Conservation (phyloP, 23 tunicate species). For the Clavelina lepadiformis region DNA sequence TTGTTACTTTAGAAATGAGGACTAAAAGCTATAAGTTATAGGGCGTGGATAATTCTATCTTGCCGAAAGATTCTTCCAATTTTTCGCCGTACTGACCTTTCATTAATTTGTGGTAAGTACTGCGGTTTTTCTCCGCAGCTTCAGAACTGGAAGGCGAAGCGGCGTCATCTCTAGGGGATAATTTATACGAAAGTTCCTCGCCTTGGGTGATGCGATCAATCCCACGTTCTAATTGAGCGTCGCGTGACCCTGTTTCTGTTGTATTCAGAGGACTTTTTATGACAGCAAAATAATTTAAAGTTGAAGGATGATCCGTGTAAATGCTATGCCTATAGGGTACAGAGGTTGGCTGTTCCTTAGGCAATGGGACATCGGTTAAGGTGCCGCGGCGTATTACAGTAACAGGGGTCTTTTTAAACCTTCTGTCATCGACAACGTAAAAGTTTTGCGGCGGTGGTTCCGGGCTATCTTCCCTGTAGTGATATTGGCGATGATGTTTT, state of each 20-base stretch:
- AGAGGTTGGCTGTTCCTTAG: neutral
- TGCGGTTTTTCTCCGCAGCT: slow-evolving; percentile 44
- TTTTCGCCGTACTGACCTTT: slow-evolving; percentile 15
- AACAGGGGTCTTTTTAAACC: neutral
- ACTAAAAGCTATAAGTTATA: no score
- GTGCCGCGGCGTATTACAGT: neutral
- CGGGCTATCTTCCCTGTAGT: slow-evolving; percentile 59
- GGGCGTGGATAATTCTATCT: no score
- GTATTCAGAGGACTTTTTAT: no score
- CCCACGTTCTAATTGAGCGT: no score
- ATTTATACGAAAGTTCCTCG: no score
- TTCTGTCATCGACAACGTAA: slow-evolving; percentile 33
- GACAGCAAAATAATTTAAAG: no score
- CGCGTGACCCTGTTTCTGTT: no score
- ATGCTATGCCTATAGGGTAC: slow-evolving; percentile 53
- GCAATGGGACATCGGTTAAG: neutral
- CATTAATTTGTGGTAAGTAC: slow-evolving; percentile 39
- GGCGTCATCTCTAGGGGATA: no score
- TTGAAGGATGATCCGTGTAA: slow-evolving; percentile 42
- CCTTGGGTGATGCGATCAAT: no score
- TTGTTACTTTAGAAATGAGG: no score
- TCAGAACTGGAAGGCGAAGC: slow-evolving; percentile 39
- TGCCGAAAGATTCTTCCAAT: no score
- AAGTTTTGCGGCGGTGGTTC: slow-evolving; percentile 51
- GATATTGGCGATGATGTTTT: no score